A percentile compares a stretch with the other conserved stretches of the same genome.
phyloP scores from a whole-genome alignment of 2,113 vertebrate genomes.

The Okapia johnstoni region DNA sequence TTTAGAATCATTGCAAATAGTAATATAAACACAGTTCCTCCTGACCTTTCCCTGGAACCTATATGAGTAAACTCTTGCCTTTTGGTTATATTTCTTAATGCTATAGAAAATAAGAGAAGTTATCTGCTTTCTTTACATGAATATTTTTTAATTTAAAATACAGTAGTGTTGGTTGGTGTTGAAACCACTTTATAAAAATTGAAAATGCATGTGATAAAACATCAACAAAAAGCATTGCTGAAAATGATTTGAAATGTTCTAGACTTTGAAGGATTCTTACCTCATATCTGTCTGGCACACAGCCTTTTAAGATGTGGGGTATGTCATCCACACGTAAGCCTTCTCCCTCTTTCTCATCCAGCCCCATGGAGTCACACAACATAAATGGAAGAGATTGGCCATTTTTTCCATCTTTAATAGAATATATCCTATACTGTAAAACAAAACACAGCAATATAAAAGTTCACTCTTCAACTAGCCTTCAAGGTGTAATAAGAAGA shows the following conservation, averaged over 20 bases:
- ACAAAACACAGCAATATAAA: neutral
- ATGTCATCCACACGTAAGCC: constrained; percentile 42
- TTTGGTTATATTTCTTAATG: neutral
- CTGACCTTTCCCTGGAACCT: neutral
- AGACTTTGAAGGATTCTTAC: constrained; percentile 4
- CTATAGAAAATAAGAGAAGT: neutral
- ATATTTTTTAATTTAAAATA: neutral
- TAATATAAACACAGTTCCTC: neutral
- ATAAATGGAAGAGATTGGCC: constrained; percentile 19
- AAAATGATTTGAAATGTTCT: neutral
- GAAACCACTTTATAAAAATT: neutral
- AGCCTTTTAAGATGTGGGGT: constrained; percentile 37
- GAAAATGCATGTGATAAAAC: neutral
- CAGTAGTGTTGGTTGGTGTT: neutral
- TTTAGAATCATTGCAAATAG: constrained; percentile 59
- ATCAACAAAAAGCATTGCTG: neutral
- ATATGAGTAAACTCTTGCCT: neutral
- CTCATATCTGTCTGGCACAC: constrained; percentile 33
- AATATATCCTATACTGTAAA: constrained; percentile 48
- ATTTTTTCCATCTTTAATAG: neutral
- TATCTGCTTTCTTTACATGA: neutral
- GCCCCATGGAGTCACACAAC: constrained; percentile 52
- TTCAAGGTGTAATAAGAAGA: neutral
- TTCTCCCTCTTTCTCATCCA: neutral
- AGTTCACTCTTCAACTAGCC: neutral